phyloP scores from a whole-genome alignment of 2,113 vertebrate genomes.

The Caracal caracal region DNA sequence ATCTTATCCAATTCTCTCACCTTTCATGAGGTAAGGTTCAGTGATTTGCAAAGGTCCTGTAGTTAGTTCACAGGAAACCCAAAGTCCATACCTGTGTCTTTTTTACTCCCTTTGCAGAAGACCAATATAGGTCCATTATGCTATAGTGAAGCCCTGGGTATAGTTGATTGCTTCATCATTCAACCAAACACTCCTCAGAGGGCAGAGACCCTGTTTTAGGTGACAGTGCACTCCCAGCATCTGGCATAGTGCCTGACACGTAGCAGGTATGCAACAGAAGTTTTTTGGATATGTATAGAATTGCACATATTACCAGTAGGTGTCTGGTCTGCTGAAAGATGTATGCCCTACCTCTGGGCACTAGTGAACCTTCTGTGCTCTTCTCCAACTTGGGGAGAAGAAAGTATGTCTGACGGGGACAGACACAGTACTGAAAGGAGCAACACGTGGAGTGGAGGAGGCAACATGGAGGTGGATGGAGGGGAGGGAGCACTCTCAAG shows the following conservation, averaged over 20 bases:
- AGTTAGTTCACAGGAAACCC: background rate
- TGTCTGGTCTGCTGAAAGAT: background rate
- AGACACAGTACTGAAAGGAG: background rate
- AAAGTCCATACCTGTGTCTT: background rate
- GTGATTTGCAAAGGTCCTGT: background rate
- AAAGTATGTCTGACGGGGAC: background rate
- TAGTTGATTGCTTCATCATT: background rate
- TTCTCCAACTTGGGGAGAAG: background rate
- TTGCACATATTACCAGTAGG: background rate
- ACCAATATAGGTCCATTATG: background rate
- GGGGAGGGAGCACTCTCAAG: background rate
- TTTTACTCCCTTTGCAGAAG: background rate
- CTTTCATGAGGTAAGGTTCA: background rate
- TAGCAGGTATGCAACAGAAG: background rate
- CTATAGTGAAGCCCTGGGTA: background rate
- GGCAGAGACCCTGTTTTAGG: background rate
- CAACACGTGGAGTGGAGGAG: conserved; percentile 56
- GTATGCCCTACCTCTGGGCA: background rate
- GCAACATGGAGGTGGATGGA: background rate
- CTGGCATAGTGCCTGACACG: background rate
- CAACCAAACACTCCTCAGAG: background rate
- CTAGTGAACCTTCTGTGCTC: background rate
- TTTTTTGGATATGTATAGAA: background rate
- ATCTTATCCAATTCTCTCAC: background rate
- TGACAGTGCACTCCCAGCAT: background rate